Evolutionary conservation across 1,140 invertebrate genomes (phyloP).

Genomic region (Monochamus saltuarius): DNA sequence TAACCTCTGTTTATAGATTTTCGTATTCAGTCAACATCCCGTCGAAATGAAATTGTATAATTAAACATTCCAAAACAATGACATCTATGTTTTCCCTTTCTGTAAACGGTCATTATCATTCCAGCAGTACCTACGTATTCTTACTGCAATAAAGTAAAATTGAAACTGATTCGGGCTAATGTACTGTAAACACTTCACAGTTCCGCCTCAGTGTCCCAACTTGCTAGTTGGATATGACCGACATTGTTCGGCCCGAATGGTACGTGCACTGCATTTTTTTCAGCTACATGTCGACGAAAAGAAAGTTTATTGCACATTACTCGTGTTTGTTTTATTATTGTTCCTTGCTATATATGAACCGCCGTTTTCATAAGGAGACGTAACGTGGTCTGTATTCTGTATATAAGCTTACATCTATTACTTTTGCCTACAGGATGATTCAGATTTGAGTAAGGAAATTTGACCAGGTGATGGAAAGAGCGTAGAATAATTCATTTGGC

Average conservation of each 20-base stretch:
- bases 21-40: too few species aligned
- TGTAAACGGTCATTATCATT: conserved; percentile 12
- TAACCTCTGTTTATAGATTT: too few species aligned
- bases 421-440: too few species aligned
- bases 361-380: not conserved
- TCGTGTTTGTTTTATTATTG: conserved; percentile 1
- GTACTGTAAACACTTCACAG: conserved; percentile 3
- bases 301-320: conserved; percentile 4
- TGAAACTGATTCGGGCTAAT: not conserved
- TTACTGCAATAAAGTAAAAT: conserved; percentile 8
- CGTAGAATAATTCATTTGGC: too few species aligned
- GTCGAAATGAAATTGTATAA: too few species aligned
- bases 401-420: too few species aligned
- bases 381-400: too few species aligned
- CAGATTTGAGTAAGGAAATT: too few species aligned
- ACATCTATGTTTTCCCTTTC: conserved; percentile 1
- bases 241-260: conserved; percentile 2
- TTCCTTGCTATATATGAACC: not conserved
- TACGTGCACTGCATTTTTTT: conserved; percentile 5
- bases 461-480: too few species aligned
- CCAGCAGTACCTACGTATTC: not conserved
- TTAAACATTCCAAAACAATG: too few species aligned
- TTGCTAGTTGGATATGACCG: conserved; percentile 5
- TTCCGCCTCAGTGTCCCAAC: conserved; percentile 10
- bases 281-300: conserved; percentile 3